These are phyloP conservation scores for Drosophila testacea DNA, from an alignment of 2,888 invertebrate genomes.

Conservation along the genomic window DNA sequence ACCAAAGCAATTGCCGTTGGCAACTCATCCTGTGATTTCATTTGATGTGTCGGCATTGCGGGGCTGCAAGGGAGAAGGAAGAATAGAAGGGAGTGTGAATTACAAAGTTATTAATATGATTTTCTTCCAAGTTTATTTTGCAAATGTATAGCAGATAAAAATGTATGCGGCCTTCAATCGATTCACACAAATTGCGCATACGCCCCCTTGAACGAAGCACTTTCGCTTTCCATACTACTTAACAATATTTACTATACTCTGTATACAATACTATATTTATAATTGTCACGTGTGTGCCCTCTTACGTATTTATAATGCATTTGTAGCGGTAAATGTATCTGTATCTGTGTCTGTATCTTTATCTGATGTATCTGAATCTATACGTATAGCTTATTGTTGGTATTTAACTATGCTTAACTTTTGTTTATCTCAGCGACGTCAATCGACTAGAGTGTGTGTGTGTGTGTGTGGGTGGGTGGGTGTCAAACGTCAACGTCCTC, in stretches of 20 bases:
- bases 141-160: slow-evolving; percentile 37
- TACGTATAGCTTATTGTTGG: slow-evolving; percentile 15
- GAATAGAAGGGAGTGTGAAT: background rate
- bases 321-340: slow-evolving; percentile 7
- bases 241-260: slow-evolving; percentile 18
- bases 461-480: slow-evolving; percentile 39
- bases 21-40: slow-evolving; percentile 63
- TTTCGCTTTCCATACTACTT: slow-evolving; percentile 47
- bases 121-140: slow-evolving; percentile 11
- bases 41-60: slow-evolving; percentile 64
- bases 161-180: slow-evolving; percentile 32
- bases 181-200: slow-evolving; percentile 61
- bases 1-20: slow-evolving; percentile 55
- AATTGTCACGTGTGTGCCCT: slow-evolving; percentile 64
- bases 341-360: slow-evolving; percentile 39
- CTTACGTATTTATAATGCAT: slow-evolving; percentile 15
- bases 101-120: background rate
- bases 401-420: slow-evolving; percentile 46
- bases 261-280: slow-evolving; percentile 54
- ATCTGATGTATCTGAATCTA: slow-evolving; percentile 1
- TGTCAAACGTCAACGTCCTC: slow-evolving; percentile 65
- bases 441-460: slow-evolving; percentile 36
- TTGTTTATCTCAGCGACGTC: slow-evolving; percentile 70
- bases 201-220: slow-evolving; percentile 53
- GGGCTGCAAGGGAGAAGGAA: slow-evolving; percentile 28